These are phyloP conservation scores for Megalopta genalis DNA, from an alignment of 1,140 invertebrate species.

Conservation along the genomic window DNA sequence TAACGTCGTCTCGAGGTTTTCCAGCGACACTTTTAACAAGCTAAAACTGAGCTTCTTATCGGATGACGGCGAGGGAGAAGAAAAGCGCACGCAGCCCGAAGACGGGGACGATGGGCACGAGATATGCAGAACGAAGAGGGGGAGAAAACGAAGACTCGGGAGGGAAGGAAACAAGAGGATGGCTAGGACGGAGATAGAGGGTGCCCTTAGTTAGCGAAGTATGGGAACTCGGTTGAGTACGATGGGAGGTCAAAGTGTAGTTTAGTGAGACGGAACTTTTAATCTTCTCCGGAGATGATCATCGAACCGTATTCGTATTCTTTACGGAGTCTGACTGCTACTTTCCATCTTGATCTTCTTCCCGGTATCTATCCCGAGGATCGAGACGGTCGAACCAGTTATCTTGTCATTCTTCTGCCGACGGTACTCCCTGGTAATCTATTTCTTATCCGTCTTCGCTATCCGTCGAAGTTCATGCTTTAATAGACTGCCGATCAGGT, in stretches of 20 bases:
- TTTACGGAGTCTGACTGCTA: constrained; percentile 32
- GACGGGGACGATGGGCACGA: neutral
- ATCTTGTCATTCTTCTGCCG: constrained; percentile 26
- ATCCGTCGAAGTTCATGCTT: constrained; percentile 37
- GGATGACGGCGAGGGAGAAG: neutral
- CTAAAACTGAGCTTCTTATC: constrained; percentile 64
- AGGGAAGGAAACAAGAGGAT: neutral
- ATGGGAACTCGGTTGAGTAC: neutral
- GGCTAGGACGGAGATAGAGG: neutral
- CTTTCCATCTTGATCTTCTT: constrained; percentile 47
- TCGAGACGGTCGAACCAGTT: constrained; percentile 21
- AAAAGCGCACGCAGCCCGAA: neutral
- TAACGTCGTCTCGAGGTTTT: constrained; percentile 52
- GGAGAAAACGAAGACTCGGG: neutral
- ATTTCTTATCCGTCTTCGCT: constrained; percentile 51
- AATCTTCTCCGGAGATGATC: constrained; percentile 64
- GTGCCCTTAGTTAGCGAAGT: constrained; percentile 26
- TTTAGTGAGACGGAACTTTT: constrained; percentile 64
- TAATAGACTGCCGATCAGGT: constrained; percentile 29
- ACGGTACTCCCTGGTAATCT: constrained; percentile 30
- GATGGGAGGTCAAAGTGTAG: constrained; percentile 42
- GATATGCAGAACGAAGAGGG: neutral
- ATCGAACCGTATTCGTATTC: constrained; percentile 46
- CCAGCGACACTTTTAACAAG: constrained; percentile 62
- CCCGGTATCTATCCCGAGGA: constrained; percentile 18